phyloP scores from a whole-genome alignment of 2,113 vertebrate genomes.

The Ophthalmolycus amberensis region DNA sequence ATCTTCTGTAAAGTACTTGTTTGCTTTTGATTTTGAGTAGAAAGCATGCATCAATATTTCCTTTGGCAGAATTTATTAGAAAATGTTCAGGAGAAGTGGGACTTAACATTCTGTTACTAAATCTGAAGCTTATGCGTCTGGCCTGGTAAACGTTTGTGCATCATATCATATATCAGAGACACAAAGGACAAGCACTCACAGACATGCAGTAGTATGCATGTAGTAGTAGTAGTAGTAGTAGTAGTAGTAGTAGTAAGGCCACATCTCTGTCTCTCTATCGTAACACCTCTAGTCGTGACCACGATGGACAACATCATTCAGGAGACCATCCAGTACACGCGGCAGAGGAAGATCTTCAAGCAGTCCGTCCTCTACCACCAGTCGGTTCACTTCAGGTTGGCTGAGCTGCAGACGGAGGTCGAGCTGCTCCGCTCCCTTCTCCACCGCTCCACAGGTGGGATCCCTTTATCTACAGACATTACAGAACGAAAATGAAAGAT shows the following conservation, averaged over 20 bases:
- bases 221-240: not conserved
- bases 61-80: not conserved
- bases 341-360: slow-evolving; percentile 85
- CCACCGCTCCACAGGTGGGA: slow-evolving; percentile 81
- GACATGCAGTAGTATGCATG: not conserved
- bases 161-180: not conserved
- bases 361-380: slow-evolving; percentile 87
- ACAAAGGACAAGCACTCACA: not conserved
- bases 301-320: slow-evolving; percentile 84
- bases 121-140: not conserved
- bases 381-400: slow-evolving; percentile 87
- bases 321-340: slow-evolving; percentile 87
- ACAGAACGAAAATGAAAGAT: not conserved
- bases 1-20: slow-evolving; percentile 12
- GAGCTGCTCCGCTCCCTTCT: slow-evolving; percentile 90
- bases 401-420: slow-evolving; percentile 87
- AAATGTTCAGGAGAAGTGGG: not conserved
- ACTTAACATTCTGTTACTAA: not conserved
- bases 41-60: slow-evolving; percentile 11
- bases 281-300: slow-evolving; percentile 75
- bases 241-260: not conserved
- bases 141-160: not conserved
- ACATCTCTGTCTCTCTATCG: slow-evolving; percentile 1
- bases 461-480: not conserved
- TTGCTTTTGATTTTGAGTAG: slow-evolving; percentile 2